Base-by-base conservation (phyloP, 2,888 invertebrate genomes). In the Epicampocera succincta region DNA sequence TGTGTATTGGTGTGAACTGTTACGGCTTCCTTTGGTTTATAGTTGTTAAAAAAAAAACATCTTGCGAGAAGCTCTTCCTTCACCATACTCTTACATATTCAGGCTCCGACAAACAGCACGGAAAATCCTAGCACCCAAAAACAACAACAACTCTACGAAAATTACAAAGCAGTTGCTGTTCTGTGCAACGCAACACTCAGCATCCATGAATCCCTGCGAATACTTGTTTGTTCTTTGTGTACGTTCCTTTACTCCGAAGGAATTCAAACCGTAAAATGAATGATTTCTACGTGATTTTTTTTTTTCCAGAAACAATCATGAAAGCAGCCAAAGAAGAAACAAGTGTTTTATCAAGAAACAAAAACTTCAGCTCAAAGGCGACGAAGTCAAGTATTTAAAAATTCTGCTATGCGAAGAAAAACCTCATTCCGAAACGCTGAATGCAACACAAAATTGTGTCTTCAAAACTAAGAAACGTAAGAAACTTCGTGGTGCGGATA, bases 11-110 rank as follows among this genome's bases (percentile, higher is more conserved):
- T 56, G 56, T 69, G 56, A 69, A 69, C 44, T 73, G 40, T 58
- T 74, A 56, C 21, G 63, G 58, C 54, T 44, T 63, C 65, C 63
- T 74, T 63, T 42, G 68, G 61, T n/a, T n/a, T n/a, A n/a, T n/a
- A n/a, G 42, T 33, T 4, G 5, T 33, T 33, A 9, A 9, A 9
- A 9, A 33, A 33, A 46, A 74, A 29, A 66, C 72, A 66, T 73
- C 74, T 63, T 63, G 29, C 65, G 65, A 63, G 73, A 65, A 72
- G 46, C 2, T 46, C 63, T 46, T 58, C n/a, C 48, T 50, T 13
- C 42, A 48, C 3, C 54, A 33, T 21, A 63, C 19, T 65, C 48
- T 15, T n/a, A 38, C 56, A 44, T 46, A 56, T 60, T 15, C 1
- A 58, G 13, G 19, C 2, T 1, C n/a, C n/a, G 44, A 17, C 46